phyloP scores from a whole-genome alignment of 2,797 vertebrate genomes.

The Microctenopoma steveboyesi region DNA sequence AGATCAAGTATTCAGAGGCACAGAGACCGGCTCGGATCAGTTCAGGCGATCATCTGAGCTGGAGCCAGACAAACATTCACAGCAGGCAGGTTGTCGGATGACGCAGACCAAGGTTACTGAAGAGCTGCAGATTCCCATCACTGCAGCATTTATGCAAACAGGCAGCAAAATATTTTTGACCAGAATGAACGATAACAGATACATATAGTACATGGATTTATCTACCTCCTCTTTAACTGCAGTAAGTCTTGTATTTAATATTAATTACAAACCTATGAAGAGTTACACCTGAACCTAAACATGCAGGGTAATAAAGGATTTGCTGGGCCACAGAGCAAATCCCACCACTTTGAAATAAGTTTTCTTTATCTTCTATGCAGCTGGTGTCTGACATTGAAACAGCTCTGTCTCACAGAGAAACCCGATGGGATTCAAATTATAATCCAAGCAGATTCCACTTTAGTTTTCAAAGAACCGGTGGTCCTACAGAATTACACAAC shows the following conservation, averaged over 20 bases:
- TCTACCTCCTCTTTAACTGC: slow-evolving; percentile 30
- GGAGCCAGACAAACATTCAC: slow-evolving; percentile 42
- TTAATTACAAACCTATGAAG: slow-evolving; percentile 7
- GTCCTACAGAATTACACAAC: slow-evolving; percentile 38
- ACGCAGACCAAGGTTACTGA: slow-evolving; percentile 29
- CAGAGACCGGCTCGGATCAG: slow-evolving; percentile 34
- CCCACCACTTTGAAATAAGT: neutral
- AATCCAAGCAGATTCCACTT: slow-evolving; percentile 55
- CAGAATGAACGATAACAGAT: slow-evolving; percentile 34
- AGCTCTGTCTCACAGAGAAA: slow-evolving; percentile 32
- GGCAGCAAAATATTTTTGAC: slow-evolving; percentile 25
- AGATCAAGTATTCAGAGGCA: slow-evolving; percentile 61
- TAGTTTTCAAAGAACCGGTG: slow-evolving; percentile 37
- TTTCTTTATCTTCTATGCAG: neutral
- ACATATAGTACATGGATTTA: slow-evolving; percentile 37
- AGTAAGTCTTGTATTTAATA: slow-evolving; percentile 23
- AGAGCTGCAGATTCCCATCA: slow-evolving; percentile 28
- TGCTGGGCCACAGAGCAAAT: slow-evolving; percentile 15
- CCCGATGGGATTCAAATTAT: slow-evolving; percentile 30
- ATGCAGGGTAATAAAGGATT: slow-evolving; percentile 1
- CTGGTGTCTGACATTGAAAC: slow-evolving; percentile 31
- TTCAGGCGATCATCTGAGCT: slow-evolving; percentile 32
- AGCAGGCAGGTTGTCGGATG: slow-evolving; percentile 52
- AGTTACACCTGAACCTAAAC: slow-evolving; percentile 3
- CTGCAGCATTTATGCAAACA: slow-evolving; percentile 48